These are phyloP conservation scores for Agrilus mali DNA, from an alignment of 2,888 invertebrate species.

Conservation along the genomic window DNA sequence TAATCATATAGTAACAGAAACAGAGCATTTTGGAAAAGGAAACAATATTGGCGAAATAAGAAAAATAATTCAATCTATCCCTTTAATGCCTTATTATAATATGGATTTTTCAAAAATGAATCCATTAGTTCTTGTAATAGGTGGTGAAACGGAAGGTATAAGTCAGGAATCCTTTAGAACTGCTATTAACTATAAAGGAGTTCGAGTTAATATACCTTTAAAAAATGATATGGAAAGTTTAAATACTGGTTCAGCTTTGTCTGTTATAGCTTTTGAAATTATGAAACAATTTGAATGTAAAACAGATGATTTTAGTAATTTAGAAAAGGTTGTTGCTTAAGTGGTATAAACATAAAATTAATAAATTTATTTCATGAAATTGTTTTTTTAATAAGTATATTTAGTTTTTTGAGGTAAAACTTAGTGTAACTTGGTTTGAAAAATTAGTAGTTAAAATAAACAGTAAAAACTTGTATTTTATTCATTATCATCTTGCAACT, in stretches of 20 bases:
- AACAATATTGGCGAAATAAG: not conserved
- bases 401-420: no score
- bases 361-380: no score
- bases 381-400: no score
- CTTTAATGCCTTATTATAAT: conserved; percentile 50
- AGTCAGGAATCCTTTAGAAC: conserved; percentile 58
- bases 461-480: no score
- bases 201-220: conserved; percentile 68
- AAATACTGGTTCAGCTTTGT: conserved; percentile 72
- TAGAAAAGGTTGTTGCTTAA: no score
- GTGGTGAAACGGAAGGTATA: conserved; percentile 85
- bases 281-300: conserved; percentile 43
- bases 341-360: no score
- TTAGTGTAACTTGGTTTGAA: no score
- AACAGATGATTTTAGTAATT: not conserved
- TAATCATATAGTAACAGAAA: conserved; percentile 35
- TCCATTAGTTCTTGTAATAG: conserved; percentile 60
- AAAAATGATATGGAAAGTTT: conserved; percentile 67
- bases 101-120: conserved; percentile 40
- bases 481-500: no score
- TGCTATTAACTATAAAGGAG: conserved; percentile 43
- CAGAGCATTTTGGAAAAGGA: no score
- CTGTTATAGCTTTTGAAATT: conserved; percentile 76
- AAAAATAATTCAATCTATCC: conserved; percentile 29
- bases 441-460: no score